phyloP scores from a whole-genome alignment of 2,113 vertebrate species.

The Tapirus terrestris region DNA sequence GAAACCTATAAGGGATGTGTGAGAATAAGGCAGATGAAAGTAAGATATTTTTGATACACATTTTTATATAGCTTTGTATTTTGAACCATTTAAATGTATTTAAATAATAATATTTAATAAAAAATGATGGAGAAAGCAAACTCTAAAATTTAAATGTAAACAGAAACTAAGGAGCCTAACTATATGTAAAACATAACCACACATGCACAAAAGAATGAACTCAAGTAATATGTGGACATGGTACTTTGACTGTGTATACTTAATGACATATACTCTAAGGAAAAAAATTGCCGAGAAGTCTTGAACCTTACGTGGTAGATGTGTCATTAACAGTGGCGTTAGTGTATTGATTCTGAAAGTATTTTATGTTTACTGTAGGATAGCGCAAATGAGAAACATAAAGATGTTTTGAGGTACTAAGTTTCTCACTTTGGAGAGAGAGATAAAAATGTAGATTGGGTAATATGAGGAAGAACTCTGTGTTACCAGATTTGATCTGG shows the following conservation, averaged over 20 bases:
- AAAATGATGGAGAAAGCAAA: conserved; percentile 1
- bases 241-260: not conserved
- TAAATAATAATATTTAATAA: not conserved
- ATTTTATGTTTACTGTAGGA: not conserved
- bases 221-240: not conserved
- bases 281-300: not conserved
- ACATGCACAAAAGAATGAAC: not conserved
- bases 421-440: not conserved
- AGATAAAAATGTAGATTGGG: not conserved
- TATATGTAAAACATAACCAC: not conserved
- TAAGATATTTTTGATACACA: not conserved
- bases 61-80: not conserved
- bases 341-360: not conserved
- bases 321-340: not conserved
- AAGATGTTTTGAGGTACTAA: not conserved
- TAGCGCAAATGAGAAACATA: not conserved
- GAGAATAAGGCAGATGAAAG: not conserved
- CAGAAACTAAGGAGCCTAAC: not conserved
- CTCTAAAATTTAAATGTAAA: not conserved
- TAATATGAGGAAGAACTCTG: not conserved
- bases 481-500: not conserved
- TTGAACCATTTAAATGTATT: not conserved
- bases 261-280: not conserved
- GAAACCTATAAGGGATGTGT: fast-evolving
- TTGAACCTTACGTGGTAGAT: not conserved